phyloP scores from a whole-genome alignment of 1,140 invertebrate species.

The Brachionus plicatilis region DNA sequence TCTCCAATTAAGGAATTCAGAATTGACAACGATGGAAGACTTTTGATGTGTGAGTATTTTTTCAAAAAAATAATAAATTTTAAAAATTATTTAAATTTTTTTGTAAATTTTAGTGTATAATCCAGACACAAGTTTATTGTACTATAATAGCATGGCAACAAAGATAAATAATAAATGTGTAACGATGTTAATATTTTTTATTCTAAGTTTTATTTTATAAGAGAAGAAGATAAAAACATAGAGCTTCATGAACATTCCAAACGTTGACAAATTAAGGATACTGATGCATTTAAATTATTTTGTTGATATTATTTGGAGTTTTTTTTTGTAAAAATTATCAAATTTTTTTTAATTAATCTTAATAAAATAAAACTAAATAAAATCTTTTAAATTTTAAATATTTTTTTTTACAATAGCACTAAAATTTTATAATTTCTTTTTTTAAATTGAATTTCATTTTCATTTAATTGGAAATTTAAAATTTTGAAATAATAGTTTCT shows the following conservation, averaged over 20 bases:
- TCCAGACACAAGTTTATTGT: constrained; percentile 35
- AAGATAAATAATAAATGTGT: neutral
- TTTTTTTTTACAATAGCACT: too few relatives aligned
- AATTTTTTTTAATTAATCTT: neutral
- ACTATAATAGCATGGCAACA: neutral
- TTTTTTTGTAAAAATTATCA: neutral
- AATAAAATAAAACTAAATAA: neutral
- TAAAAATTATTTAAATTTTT: neutral
- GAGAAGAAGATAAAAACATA: neutral
- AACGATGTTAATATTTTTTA: neutral
- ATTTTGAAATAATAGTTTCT: too few relatives aligned
- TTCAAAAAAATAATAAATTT: neutral
- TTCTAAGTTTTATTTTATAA: neutral
- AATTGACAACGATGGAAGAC: constrained; percentile 31
- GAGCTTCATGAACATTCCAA: neutral
- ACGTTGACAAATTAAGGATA: neutral
- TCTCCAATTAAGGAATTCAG: constrained; percentile 75
- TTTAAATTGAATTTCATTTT: too few relatives aligned
- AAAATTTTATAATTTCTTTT: too few relatives aligned
- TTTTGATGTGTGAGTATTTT: constrained; percentile 26
- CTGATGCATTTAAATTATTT: neutral
- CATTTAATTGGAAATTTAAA: too few relatives aligned
- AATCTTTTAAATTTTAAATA: too few relatives aligned
- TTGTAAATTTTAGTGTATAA: constrained; percentile 11
- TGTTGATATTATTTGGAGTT: neutral